phyloP scores from a whole-genome alignment of 2,113 vertebrate species.

The Brienomyrus longianalis region DNA sequence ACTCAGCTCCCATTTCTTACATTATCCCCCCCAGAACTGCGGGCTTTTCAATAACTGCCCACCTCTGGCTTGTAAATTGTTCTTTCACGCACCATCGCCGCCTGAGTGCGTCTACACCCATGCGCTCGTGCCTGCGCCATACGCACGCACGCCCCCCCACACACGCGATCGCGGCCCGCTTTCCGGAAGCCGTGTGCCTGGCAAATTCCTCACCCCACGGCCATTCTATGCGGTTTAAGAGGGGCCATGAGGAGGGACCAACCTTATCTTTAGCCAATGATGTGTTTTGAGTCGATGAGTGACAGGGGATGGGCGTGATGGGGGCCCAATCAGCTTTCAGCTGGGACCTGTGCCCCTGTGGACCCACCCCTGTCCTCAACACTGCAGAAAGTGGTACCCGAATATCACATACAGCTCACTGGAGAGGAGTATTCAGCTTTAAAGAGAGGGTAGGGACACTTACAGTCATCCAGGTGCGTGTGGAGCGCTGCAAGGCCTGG shows the following conservation, averaged over 20 bases:
- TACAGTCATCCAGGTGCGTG: neutral
- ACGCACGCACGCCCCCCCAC: neutral
- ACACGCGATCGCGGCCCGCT: neutral
- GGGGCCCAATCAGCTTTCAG: neutral
- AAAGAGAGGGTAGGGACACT: neutral
- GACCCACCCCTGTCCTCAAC: neutral
- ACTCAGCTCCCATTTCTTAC: neutral
- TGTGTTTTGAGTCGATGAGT: neutral
- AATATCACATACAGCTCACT: neutral
- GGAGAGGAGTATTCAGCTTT: neutral
- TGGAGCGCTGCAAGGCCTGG: neutral
- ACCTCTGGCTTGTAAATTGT: neutral
- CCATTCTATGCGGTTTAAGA: neutral
- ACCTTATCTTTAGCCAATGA: neutral
- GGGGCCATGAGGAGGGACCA: neutral
- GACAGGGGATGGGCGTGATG: neutral
- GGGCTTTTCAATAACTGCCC: neutral
- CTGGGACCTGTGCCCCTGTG: neutral
- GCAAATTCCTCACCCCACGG: neutral
- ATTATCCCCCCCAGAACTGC: neutral
- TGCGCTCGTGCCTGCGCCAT: neutral
- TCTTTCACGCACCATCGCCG: neutral
- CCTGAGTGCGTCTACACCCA: neutral
- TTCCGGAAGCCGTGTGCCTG: neutral
- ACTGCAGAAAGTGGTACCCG: neutral